phyloP scores from a whole-genome alignment of 2,113 vertebrate genomes.

The Casuarius casuarius region DNA sequence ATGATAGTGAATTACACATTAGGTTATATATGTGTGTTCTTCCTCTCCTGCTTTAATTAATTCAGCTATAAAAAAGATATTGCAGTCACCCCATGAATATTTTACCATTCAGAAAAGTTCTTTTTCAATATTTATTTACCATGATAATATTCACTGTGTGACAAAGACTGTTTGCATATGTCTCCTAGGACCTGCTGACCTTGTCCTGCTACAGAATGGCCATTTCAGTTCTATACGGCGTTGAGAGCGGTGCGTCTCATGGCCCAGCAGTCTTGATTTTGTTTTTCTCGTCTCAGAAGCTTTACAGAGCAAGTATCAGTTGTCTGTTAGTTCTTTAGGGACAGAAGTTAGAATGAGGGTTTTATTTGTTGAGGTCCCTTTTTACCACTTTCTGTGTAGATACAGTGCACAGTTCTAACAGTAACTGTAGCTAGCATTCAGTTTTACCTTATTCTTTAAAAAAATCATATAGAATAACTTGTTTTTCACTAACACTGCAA shows the following conservation, averaged over 20 bases:
- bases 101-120: not conserved
- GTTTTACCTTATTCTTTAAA: constrained; percentile 10
- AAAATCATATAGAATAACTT: not conserved
- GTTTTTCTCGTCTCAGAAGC: not conserved
- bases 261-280: not conserved
- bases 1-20: not conserved
- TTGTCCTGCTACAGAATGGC: not conserved
- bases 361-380: not conserved
- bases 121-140: not conserved
- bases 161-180: not conserved
- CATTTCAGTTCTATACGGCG: rapidly evolving
- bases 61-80: not conserved
- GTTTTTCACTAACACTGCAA: not conserved
- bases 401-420: not conserved
- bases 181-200: not conserved
- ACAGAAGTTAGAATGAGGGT: not conserved
- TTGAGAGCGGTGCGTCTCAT: not conserved
- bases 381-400: not conserved
- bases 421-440: not conserved
- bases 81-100: not conserved
- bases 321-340: not conserved
- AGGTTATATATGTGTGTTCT: not conserved
- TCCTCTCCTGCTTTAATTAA: not conserved
- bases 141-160: not conserved
- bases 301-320: not conserved